Conservation (phyloP, 1,140 invertebrate genomes). For the Heliconius hewitsoni region DNA sequence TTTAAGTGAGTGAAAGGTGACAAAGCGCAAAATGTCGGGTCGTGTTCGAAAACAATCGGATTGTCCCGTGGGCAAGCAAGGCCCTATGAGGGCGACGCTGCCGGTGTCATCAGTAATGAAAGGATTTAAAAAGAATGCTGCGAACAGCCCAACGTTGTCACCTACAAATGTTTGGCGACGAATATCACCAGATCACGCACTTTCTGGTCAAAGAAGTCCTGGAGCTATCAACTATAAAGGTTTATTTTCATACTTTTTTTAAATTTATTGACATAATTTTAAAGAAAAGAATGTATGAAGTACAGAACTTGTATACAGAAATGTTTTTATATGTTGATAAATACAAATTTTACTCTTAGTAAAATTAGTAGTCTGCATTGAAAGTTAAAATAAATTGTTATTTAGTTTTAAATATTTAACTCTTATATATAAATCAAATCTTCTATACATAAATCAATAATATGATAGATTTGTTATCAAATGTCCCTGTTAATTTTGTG, state of each 20-base stretch:
- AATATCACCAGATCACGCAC: conserved; percentile 85
- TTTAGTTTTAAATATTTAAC: no score
- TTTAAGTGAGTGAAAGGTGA: conserved; percentile 47
- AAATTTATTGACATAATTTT: neutral
- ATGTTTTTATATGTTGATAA: no score
- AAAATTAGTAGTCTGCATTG: no score
- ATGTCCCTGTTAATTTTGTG: no score
- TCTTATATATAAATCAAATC: no score
- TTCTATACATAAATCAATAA: no score
- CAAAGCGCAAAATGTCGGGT: conserved; percentile 81
- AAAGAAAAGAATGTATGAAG: neutral
- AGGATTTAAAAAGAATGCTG: conserved; percentile 83
- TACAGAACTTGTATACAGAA: no score
- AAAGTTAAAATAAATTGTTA: no score
- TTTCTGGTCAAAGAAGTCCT: conserved; percentile 87
- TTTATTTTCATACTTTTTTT: conserved; percentile 47
- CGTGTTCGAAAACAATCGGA: conserved; percentile 86
- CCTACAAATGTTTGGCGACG: conserved; percentile 84
- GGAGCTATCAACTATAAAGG: conserved; percentile 87
- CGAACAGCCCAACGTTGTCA: conserved; percentile 84
- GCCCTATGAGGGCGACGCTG: conserved; percentile 87
- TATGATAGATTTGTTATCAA: no score
- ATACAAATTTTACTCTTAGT: no score
- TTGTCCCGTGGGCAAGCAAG: conserved; percentile 85
- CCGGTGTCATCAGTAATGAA: conserved; percentile 87